Base-by-base conservation (phyloP, 2,888 invertebrate species). In the Acrobasis suavella region DNA sequence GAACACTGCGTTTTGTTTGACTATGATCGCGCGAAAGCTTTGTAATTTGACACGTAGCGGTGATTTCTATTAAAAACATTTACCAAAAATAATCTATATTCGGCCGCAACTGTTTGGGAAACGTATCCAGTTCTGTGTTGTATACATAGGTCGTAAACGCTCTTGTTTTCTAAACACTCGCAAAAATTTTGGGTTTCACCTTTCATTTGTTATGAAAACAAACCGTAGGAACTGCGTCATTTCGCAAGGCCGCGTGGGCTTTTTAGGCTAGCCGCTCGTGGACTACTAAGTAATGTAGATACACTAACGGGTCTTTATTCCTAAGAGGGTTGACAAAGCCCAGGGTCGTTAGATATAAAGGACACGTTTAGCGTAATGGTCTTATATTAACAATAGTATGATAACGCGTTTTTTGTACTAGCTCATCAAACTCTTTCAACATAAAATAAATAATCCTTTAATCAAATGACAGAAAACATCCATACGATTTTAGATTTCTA, bases 161-260 rank as follows among this genome's bases (percentile, higher is more conserved):
- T 16, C 15, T 55, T 55, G 55, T 55, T 55, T 55, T 39, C 55
- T 17, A 39, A 55, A 55, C 39, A 55, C 39, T 17, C 10, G 37
- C 52, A 39, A 55, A 55, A 55, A 39, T 55, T 39, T 39, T 8
- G 38, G 55, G 39, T 55, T 22, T 55, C 55, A 39, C 16, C 55
- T 55, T 55, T 16, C 54, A n/a, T 2, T 38, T 55, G 54, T 55
- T 55, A 39, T 38, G 39, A 55, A 15, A 55, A 55, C 54, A 54
- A 55, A 39, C 16, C 1, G 55, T 16, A 39, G 39, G 39, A 55
- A 39, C 55, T 10, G 32, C n/a, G 39, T 16, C 9, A 38, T 54
- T 37, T 38, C 16, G 10, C 55, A 39, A 15, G 16, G 9, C 39
- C 15, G 15, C 14, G 37, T 55, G 55, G 55, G 38, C 9, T 46